Percentiles rank a stretch among this genome's conserved stretches.
Conservation (phyloP, 2,888 invertebrate species). For the Apotomis betuletana region DNA sequence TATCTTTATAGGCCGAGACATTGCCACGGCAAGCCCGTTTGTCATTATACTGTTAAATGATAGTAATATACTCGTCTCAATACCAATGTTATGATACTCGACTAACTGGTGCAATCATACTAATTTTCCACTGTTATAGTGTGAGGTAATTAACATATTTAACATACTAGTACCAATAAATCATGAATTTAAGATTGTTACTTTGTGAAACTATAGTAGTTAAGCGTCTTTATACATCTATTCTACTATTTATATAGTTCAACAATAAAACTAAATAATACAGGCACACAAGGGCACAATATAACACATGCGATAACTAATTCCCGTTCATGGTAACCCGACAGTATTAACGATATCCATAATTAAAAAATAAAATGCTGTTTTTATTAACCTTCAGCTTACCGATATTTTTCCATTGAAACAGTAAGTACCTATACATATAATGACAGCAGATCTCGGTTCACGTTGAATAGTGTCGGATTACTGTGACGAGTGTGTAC, state of each 20-base stretch:
- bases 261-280: slow-evolving; percentile 18
- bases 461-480: slow-evolving; percentile 33
- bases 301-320: slow-evolving; percentile 22
- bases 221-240: background rate
- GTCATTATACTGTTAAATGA: slow-evolving; percentile 4
- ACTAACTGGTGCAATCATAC: slow-evolving; percentile 29
- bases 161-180: background rate
- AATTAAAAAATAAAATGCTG: background rate
- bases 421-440: background rate
- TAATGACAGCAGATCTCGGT: background rate
- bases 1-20: slow-evolving; percentile 44
- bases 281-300: slow-evolving; percentile 30
- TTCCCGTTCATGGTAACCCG: slow-evolving; percentile 15
- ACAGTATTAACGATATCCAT: slow-evolving; percentile 24
- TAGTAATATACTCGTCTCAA: slow-evolving; percentile 6
- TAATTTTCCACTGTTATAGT: slow-evolving; percentile 6
- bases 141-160: background rate
- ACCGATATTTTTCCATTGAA: background rate
- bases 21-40: slow-evolving; percentile 1
- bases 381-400: background rate
- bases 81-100: background rate
- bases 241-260: background rate
- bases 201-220: slow-evolving; percentile 3
- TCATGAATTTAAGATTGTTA: background rate
- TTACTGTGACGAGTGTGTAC: slow-evolving; percentile 31